Conservation (phyloP, 2,113 vertebrate genomes). For the Varanus salvator region DNA sequence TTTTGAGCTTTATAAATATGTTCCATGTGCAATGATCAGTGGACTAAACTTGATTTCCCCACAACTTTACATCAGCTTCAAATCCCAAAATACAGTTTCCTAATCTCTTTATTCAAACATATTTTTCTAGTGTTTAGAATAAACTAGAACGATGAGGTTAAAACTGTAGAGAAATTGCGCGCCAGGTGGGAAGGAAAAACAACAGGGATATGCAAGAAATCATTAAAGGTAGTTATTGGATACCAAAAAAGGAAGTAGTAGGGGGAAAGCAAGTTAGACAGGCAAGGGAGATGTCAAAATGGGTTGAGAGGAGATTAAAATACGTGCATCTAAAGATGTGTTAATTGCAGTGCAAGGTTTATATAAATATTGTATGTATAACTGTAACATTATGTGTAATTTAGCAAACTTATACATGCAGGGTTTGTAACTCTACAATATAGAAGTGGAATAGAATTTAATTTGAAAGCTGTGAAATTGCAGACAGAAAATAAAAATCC, state of each 20-base stretch:
- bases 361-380: neutral
- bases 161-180: too few species aligned
- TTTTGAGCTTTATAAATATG: neutral
- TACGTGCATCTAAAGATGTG: neutral
- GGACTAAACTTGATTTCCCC: neutral
- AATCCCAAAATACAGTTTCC: neutral
- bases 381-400: neutral
- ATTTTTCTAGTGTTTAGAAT: neutral
- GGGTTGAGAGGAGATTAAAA: neutral
- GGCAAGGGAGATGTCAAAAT: too few species aligned
- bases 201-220: too few species aligned
- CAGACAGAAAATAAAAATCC: neutral
- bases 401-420: neutral
- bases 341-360: neutral
- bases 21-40: neutral
- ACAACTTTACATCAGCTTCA: neutral
- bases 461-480: neutral
- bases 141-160: too few species aligned
- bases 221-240: too few species aligned
- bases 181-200: too few species aligned
- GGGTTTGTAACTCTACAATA: neutral
- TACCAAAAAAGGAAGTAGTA: too few species aligned
- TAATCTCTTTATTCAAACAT: neutral
- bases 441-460: neutral
- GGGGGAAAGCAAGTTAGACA: too few species aligned